These are phyloP conservation scores for Drosophila nr. perissopoda DNA, from an alignment of 2,888 invertebrate species.

Conservation along the genomic window DNA sequence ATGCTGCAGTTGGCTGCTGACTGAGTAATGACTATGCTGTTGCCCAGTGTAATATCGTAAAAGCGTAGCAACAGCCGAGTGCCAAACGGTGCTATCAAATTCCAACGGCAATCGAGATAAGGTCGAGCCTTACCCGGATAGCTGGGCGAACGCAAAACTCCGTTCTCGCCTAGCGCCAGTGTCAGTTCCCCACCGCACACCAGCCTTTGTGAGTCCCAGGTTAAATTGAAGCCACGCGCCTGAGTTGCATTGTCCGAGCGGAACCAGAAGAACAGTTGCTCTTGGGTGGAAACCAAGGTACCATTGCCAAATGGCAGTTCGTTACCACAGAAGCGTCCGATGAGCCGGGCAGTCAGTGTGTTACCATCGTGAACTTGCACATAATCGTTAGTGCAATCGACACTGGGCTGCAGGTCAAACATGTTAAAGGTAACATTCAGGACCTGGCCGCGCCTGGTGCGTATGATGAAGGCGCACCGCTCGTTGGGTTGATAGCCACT, in stretches of 20 bases:
- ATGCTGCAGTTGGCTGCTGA: slow-evolving; percentile 61
- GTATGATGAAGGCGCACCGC: slow-evolving; percentile 93
- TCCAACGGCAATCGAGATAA: slow-evolving; percentile 93
- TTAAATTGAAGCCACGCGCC: slow-evolving; percentile 89
- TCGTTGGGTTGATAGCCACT: slow-evolving; percentile 87
- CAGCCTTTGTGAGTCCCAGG: slow-evolving; percentile 91
- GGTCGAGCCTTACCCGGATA: slow-evolving; percentile 94
- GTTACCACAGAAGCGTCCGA: slow-evolving; percentile 93
- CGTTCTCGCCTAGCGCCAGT: slow-evolving; percentile 86
- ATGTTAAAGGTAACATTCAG: slow-evolving; percentile 91
- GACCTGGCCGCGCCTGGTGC: slow-evolving; percentile 88
- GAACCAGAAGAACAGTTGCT: slow-evolving; percentile 92
- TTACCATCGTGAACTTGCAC: slow-evolving; percentile 94
- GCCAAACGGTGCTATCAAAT: slow-evolving; percentile 88
- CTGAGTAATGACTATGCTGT: background rate
- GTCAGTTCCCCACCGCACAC: slow-evolving; percentile 89
- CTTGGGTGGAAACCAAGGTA: slow-evolving; percentile 90
- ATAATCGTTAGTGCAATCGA: slow-evolving; percentile 89
- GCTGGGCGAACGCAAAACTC: slow-evolving; percentile 93
- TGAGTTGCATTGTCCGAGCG: slow-evolving; percentile 88
- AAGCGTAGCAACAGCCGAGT: slow-evolving; percentile 93
- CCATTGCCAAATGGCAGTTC: slow-evolving; percentile 88
- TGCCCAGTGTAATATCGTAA: slow-evolving; percentile 85
- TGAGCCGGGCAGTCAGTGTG: slow-evolving; percentile 88
- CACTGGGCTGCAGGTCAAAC: slow-evolving; percentile 87